Conservation (phyloP, 2,113 vertebrate species). For the Chiloscyllium plagiosum region DNA sequence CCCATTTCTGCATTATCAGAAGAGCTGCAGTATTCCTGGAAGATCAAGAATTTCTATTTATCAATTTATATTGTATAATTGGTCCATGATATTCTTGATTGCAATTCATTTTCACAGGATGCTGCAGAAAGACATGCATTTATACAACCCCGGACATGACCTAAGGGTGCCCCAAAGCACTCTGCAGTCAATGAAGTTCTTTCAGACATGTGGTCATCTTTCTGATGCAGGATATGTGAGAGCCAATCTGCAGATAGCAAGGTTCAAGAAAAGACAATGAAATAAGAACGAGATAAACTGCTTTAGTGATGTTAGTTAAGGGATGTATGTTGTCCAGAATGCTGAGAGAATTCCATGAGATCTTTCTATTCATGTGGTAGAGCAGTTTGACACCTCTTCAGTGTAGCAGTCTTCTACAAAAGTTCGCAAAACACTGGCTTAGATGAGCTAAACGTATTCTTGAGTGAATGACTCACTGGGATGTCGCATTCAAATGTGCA, state of each 20-base stretch:
- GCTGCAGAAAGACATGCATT: neutral
- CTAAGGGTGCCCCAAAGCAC: neutral
- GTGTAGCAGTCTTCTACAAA: no score
- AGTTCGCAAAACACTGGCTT: neutral
- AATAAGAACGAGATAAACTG: neutral
- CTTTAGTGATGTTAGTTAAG: neutral
- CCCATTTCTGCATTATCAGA: neutral
- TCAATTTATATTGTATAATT: neutral
- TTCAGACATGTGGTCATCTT: no score
- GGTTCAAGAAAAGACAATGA: neutral
- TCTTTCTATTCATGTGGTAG: neutral
- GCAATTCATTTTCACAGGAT: neutral
- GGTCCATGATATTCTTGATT: neutral
- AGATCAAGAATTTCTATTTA: neutral
- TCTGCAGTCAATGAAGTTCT: neutral
- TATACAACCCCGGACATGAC: neutral
- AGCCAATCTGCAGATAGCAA: neutral
- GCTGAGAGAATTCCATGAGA: neutral
- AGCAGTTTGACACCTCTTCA: neutral
- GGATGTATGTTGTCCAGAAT: neutral
- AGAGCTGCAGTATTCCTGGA: neutral
- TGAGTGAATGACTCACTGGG: neutral
- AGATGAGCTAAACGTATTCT: neutral
- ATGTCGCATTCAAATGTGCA: neutral
- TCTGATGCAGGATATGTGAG: neutral